Evolutionary conservation across 1,140 invertebrate genomes (phyloP).

Genomic region (Bursaphelenchus mucronatus): DNA sequence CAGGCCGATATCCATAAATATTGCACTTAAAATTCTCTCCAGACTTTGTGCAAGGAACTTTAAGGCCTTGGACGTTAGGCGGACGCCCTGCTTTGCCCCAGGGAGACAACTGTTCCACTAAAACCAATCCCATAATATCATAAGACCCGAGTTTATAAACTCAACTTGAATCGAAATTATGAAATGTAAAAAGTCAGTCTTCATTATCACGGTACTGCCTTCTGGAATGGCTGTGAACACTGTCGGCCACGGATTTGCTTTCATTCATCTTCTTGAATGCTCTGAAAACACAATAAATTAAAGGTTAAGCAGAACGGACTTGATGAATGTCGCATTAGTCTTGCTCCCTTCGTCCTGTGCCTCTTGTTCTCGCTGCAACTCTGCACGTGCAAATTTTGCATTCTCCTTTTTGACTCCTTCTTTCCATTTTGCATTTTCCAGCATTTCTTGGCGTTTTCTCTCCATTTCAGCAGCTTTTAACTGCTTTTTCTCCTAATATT

Average conservation of each 20-base stretch:
- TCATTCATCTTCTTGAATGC: conserved; percentile 15
- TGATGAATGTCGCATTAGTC: conserved; percentile 10
- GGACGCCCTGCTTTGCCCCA: no score
- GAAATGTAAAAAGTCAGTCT: no score
- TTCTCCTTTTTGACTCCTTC: conserved; percentile 14
- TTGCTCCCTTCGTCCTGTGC: not conserved
- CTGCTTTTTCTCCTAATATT: not conserved
- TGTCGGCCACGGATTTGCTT: conserved; percentile 12
- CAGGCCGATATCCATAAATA: no score
- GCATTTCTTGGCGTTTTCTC: conserved; percentile 7
- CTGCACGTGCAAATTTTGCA: conserved; percentile 5
- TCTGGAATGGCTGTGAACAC: not conserved
- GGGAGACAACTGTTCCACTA: no score
- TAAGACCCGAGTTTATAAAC: no score
- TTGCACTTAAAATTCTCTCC: no score
- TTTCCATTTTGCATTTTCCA: conserved; percentile 16
- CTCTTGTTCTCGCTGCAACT: conserved; percentile 8
- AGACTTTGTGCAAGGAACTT: no score
- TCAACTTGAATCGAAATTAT: no score
- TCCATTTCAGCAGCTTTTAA: conserved; percentile 19
- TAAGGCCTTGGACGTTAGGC: no score
- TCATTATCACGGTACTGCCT: no score
- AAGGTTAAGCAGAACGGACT: conserved; percentile 9
- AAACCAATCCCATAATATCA: no score
- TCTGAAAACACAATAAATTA: conserved; percentile 1